Base-by-base conservation (phyloP, 2,113 vertebrate genomes). In the Phyllostomus discolor region DNA sequence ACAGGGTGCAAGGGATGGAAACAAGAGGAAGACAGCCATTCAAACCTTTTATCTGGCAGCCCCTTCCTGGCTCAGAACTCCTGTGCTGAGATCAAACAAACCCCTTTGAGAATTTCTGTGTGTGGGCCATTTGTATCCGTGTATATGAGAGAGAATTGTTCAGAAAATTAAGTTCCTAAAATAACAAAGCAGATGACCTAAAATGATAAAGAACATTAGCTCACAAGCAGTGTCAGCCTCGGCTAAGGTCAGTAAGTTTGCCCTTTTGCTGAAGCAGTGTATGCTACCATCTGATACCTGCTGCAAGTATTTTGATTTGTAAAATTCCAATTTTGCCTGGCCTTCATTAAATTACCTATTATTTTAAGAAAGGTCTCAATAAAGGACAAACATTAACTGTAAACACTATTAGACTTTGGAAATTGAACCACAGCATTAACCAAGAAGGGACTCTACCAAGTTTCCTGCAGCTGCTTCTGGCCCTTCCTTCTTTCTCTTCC, bases 131-230 rank as follows among this genome's bases (percentile, higher is more conserved):
- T 93, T 79, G n/a, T 69, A 62, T 88, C 50, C 70, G 80, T 88
- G 20, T 80, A 35, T 48, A 62, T 41, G 33, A 48, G 5, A 57
- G 14, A 86, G 46, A 88, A 97, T 78, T 76, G 33, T 31, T 81
- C n/a, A 64, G 70, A 84, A 90, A 89, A 94, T 78, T 54, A 85
- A 73, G 16, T 92, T 88, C 76, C 86, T 75, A 54, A 96, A 96
- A 80, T 67, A 95, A 50, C 41, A 72, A 79, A 69, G n/a, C 64
- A 59, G 24, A 38, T 57, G 92, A 50, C 66, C 82, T 73, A 64
- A 93, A 86, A 43, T 52, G 33, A 66, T 70, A 81, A 41, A 41
- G 17, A 59, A 26, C 1, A 46, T 59, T 69, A 90, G 20, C n/a
- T 95, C 48, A 66, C 57, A 50, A 80, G 46, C 19, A 33, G 33